These are phyloP conservation scores for Pangasius macronema DNA, from an alignment of 2,797 vertebrate genomes.

Conservation along the genomic window DNA sequence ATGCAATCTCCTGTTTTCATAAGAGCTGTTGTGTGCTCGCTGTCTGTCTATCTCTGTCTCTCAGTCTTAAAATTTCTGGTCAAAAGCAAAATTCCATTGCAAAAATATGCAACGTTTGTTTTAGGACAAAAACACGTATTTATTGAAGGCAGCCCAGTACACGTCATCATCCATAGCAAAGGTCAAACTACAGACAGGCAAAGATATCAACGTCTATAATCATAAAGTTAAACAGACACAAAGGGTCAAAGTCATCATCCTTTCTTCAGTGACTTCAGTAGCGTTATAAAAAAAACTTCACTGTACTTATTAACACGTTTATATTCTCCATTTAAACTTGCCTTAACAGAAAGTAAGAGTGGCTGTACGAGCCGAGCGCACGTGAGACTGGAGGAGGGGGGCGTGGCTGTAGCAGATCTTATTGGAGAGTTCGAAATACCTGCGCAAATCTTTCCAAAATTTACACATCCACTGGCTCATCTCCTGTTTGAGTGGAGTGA, in stretches of 20 bases:
- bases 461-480: neutral
- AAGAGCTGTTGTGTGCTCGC: neutral
- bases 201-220: constrained; percentile 8
- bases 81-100: neutral
- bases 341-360: neutral
- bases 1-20: constrained; percentile 10
- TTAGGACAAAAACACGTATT: neutral
- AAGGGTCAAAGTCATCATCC: neutral
- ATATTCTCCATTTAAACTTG: neutral
- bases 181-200: neutral
- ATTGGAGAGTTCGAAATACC: neutral
- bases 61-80: neutral
- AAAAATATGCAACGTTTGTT: neutral
- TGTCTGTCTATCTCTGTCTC: neutral
- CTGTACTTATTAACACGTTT: neutral
- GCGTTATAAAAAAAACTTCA: neutral
- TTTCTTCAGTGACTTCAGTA: neutral
- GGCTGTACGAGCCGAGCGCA: neutral
- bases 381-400: neutral
- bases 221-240: neutral
- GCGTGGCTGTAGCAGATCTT: neutral
- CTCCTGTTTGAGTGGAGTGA: neutral
- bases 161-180: neutral
- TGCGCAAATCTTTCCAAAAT: neutral
- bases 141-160: neutral